A percentile compares a stretch with the other conserved stretches of the same genome.
phyloP scores from a whole-genome alignment of 2,888 invertebrate genomes.

The Sialis lutaria region DNA sequence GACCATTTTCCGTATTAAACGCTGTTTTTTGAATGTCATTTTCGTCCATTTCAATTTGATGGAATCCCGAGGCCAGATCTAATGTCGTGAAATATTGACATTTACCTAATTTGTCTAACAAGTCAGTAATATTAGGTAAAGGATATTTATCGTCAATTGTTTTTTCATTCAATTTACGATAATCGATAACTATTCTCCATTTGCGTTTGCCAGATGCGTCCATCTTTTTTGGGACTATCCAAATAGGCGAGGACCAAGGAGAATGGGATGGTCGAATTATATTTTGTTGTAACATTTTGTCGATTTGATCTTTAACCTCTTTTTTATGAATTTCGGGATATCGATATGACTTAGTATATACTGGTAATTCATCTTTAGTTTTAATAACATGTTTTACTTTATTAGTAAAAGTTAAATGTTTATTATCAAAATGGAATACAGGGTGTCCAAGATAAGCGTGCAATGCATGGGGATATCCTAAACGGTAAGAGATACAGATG shows the following conservation, averaged over 20 bases:
- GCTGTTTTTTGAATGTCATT: slow-evolving; percentile 11
- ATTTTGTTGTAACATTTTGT: slow-evolving; percentile 3
- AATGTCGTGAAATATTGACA: slow-evolving; percentile 11
- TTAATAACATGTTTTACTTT: slow-evolving; percentile 1
- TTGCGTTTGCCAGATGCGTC: too few species aligned
- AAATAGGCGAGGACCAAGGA: too few species aligned
- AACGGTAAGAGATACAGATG: too few species aligned
- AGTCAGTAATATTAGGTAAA: too few species aligned
- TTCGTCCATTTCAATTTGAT: slow-evolving; percentile 12
- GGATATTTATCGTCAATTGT: too few species aligned
- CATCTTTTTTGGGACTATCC: too few species aligned
- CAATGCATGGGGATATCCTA: too few species aligned
- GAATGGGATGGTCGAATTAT: neutral
- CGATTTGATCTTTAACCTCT: slow-evolving; percentile 4
- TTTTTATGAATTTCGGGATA: slow-evolving; percentile 4
- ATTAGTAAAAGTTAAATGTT: slow-evolving; percentile 3
- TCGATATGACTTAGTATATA: slow-evolving; percentile 3
- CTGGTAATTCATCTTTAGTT: slow-evolving; percentile 2
- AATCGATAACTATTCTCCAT: too few species aligned
- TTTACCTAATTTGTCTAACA: slow-evolving; percentile 11
- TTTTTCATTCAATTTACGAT: too few species aligned
- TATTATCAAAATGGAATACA: slow-evolving; percentile 1
- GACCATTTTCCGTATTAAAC: slow-evolving; percentile 8
- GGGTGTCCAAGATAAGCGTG: too few species aligned
- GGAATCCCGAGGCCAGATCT: slow-evolving; percentile 12